Conservation (phyloP, 2,113 vertebrate species). For the Barnardius zonarius region DNA sequence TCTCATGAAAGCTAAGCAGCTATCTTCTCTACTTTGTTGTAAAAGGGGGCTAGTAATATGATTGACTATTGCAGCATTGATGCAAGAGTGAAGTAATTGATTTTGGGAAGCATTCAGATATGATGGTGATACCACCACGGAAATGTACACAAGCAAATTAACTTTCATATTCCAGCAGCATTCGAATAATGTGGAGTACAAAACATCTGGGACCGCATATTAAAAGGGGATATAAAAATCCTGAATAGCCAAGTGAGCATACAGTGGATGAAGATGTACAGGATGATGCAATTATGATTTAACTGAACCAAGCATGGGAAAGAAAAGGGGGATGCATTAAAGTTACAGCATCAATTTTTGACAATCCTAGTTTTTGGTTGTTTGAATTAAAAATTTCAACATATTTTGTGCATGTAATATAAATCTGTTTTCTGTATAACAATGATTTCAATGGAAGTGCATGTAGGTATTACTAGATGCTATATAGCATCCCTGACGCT, state of each 20-base stretch:
- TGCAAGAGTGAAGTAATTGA: not conserved
- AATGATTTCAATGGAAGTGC: not conserved
- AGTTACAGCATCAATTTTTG: not conserved
- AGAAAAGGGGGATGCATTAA: not conserved
- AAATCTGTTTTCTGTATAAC: not conserved
- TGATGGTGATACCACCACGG: not conserved
- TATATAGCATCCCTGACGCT: not conserved
- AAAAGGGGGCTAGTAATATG: not conserved
- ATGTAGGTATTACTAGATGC: not conserved
- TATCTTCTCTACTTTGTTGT: not conserved
- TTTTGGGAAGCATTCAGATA: not conserved
- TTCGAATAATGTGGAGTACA: not conserved
- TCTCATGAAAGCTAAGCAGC: not conserved
- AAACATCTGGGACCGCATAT: not conserved
- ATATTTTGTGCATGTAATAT: not conserved
- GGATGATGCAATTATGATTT: not conserved
- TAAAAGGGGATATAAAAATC: not conserved
- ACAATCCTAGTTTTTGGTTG: not conserved
- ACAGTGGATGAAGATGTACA: not conserved
- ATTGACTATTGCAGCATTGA: not conserved
- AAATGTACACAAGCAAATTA: not conserved
- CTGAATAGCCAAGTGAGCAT: not conserved
- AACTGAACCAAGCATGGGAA: not conserved
- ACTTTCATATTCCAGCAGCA: not conserved
- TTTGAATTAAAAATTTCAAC: not conserved